Base-by-base conservation (phyloP, 2,888 invertebrate species). In the Microdon myrmicae region DNA sequence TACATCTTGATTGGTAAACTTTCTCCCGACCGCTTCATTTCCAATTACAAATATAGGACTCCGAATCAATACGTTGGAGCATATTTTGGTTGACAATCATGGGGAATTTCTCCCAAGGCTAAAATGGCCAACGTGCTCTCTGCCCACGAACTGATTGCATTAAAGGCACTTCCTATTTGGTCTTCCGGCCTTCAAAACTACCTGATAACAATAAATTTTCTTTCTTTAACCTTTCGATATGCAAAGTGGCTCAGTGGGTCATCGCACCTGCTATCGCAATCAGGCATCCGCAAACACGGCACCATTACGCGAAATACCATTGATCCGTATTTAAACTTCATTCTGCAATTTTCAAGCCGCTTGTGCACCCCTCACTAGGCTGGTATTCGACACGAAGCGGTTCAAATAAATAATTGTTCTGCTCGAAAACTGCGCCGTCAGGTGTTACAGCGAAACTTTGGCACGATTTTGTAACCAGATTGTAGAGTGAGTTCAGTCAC, bases 221-320 rank as follows among this genome's bases (percentile, higher is more conserved):
- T n/a, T n/a, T n/a, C n/a, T n/a, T n/a, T n/a, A n/a, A n/a, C n/a
- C n/a, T n/a, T n/a, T n/a, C n/a, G n/a, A n/a, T 64, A 56, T 58
- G 35, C 53, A 51, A 53, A 64, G 51, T 64, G 35, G 64, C 28
- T 53, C 41, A 64, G 43, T 64, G 9, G 47, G 64, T 31, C 60
- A 49, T n/a, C n/a, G 10, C 43, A 48, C 20, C 10, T 32, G n/a
- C 7, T 39, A 58, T 12, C 44, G 20, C 34, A 32, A 16, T 5
- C 20, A 35, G 47, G 49, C 49, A 41, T 41, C 31, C 43, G 32
- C 39, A 47, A 41, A 38, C 37, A 51, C 53, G 64, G 51, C 64
- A 64, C 34, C 56, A 9, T 58, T 56, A 64, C 64, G n/a, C 64
- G 61, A 56, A 56, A 56, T 64, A 29, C 20, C 6, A 20, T 39